Evolutionary conservation across 1,140 invertebrate genomes (phyloP).

Genomic region (Drosophila sp.): DNA sequence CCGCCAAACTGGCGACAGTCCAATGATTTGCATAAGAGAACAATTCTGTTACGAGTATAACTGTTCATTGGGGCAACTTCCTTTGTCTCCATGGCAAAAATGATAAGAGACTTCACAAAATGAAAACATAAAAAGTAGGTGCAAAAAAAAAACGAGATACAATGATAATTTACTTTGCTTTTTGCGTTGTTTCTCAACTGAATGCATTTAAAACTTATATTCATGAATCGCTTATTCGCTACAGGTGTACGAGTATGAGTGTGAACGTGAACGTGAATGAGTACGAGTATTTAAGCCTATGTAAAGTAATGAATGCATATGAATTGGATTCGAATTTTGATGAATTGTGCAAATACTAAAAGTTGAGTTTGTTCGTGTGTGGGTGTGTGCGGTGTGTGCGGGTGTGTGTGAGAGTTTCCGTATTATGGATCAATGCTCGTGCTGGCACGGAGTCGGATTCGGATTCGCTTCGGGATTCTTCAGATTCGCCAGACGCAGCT

Average conservation of each 20-base stretch:
- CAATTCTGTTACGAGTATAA: constrained; percentile 57
- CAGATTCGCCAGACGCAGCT: constrained; percentile 76
- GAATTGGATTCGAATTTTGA: constrained; percentile 24
- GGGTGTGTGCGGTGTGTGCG: neutral
- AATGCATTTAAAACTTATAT: constrained; percentile 69
- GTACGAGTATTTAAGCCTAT: constrained; percentile 44
- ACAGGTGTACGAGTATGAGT: constrained; percentile 78
- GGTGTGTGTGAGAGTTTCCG: neutral
- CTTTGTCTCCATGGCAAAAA: constrained; percentile 48
- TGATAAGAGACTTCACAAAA: constrained; percentile 4
- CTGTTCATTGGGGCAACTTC: constrained; percentile 71
- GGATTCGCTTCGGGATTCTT: constrained; percentile 35
- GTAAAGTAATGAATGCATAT: constrained; percentile 56
- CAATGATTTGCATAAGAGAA: constrained; percentile 45
- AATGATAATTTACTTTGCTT: constrained; percentile 19
- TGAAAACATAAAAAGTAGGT: neutral
- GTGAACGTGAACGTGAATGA: constrained; percentile 42
- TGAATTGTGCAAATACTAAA: constrained; percentile 39
- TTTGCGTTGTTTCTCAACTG: constrained; percentile 76
- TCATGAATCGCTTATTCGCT: constrained; percentile 56
- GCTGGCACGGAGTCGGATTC: constrained; percentile 10
- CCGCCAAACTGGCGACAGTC: constrained; percentile 64
- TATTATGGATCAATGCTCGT: constrained; percentile 5
- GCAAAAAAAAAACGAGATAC: constrained; percentile 3
- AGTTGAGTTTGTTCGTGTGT: constrained; percentile 25